Evolutionary conservation across 2,888 invertebrate species (phyloP).

Genomic region (Trichopria drosophilae): DNA sequence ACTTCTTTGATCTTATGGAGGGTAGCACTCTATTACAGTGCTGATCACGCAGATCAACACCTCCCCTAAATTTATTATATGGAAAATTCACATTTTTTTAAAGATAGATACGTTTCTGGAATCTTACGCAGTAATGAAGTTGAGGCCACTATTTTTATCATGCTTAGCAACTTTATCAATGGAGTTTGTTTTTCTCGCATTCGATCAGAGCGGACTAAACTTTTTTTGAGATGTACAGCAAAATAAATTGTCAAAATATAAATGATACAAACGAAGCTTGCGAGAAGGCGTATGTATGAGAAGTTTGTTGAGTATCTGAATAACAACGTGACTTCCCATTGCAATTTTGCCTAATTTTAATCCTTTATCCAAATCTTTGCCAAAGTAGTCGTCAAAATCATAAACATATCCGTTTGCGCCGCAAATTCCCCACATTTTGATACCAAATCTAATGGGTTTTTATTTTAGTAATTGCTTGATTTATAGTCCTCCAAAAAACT

Average conservation of each 20-base stretch:
- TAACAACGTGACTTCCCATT: conserved; percentile 13
- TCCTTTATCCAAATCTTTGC: conserved; percentile 6
- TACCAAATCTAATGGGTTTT: conserved; percentile 10
- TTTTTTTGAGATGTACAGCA: conserved; percentile 18
- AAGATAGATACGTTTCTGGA: conserved; percentile 19
- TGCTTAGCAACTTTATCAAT: background rate
- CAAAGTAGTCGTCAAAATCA: conserved; percentile 16
- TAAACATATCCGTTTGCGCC: conserved; percentile 4
- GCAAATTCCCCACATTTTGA: conserved; percentile 6
- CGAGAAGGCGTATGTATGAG: background rate
- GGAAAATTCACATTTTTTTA: conserved; percentile 13
- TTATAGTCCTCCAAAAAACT: conserved; percentile 7
- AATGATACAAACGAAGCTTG: background rate
- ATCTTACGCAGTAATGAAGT: conserved; percentile 14
- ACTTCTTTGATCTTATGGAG: conserved; percentile 19
- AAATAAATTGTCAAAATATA: conserved; percentile 23
- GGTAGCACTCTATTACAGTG: conserved; percentile 15
- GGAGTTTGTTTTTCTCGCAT: background rate
- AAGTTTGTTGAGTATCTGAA: conserved; percentile 13
- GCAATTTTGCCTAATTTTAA: background rate
- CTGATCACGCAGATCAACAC: conserved; percentile 18
- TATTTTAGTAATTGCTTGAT: conserved; percentile 6
- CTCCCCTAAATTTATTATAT: conserved; percentile 19
- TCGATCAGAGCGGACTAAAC: background rate
- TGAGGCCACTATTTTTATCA: conserved; percentile 11